phyloP scores from a whole-genome alignment of 2,797 vertebrate genomes.

The Morus bassanus region DNA sequence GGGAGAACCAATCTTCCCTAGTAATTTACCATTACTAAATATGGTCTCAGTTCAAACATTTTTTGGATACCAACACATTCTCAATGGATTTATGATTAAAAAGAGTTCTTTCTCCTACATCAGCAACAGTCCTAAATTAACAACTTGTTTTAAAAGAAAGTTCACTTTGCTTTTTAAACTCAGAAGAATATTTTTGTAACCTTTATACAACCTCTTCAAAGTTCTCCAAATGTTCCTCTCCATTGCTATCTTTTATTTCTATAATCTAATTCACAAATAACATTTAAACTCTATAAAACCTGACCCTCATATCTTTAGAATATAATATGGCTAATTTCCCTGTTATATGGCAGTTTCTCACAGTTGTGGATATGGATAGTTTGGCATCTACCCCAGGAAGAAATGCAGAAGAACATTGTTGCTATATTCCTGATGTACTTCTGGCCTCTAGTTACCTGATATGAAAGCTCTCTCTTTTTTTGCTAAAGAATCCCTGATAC shows the following conservation, averaged over 20 bases:
- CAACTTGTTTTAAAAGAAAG: conserved; percentile 43
- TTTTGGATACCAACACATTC: conserved; percentile 39
- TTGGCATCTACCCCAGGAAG: not conserved
- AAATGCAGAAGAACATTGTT: not conserved
- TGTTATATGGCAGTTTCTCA: not conserved
- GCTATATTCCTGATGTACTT: not conserved
- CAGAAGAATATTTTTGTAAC: conserved; percentile 54
- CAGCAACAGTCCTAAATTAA: conserved; percentile 45
- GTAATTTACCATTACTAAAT: not conserved
- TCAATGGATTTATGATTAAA: conserved; percentile 35
- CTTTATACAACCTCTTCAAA: conserved; percentile 38
- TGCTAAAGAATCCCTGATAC: not conserved
- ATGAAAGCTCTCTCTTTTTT: not conserved
- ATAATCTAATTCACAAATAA: conserved; percentile 52
- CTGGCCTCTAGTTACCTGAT: not conserved
- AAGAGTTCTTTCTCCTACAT: conserved; percentile 22
- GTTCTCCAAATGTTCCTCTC: conserved; percentile 21
- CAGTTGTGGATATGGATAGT: not conserved
- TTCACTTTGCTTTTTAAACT: conserved; percentile 48
- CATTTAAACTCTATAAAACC: conserved; percentile 44
- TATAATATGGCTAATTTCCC: not conserved
- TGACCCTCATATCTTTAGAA: conserved; percentile 20
- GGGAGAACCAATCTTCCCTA: not conserved
- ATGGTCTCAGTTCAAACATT: conserved; percentile 27
- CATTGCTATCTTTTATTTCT: conserved; percentile 45